Conservation (phyloP, 2,888 invertebrate species). For the Villa cingulata region DNA sequence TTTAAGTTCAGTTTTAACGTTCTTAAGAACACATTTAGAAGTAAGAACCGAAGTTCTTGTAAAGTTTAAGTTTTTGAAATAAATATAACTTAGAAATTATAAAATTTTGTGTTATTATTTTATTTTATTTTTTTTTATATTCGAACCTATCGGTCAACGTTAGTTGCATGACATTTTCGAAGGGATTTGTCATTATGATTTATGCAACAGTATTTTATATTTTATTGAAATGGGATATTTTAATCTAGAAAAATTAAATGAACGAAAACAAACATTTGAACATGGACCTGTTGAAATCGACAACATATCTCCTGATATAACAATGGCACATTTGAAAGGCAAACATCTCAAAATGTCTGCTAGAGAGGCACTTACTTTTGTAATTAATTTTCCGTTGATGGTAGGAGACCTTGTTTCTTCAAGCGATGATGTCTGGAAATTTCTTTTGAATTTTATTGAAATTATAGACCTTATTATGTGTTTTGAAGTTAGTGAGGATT, state of each 20-base stretch:
- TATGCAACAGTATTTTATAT: constrained; percentile 5
- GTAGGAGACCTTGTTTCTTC: constrained; percentile 10
- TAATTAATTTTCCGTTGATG: constrained; percentile 9
- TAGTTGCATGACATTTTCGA: too few relatives aligned
- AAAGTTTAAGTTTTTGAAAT: too few relatives aligned
- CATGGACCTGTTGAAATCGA: neutral
- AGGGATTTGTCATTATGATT: too few relatives aligned
- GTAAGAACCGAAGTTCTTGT: too few relatives aligned
- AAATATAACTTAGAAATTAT: too few relatives aligned
- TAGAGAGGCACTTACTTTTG: constrained; percentile 7
- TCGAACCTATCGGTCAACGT: too few relatives aligned
- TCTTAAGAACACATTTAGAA: too few relatives aligned
- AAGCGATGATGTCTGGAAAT: constrained; percentile 9
- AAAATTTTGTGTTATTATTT: too few relatives aligned
- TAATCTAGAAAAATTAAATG: constrained; percentile 5
- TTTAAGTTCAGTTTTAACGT: too few relatives aligned
- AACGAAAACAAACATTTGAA: constrained; percentile 6
- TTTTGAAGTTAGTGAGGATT: neutral
- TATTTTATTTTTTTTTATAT: too few relatives aligned
- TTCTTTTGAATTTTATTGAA: constrained; percentile 4
- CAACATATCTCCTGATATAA: too few relatives aligned
- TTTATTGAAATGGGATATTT: constrained; percentile 5
- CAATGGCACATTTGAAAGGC: too few relatives aligned
- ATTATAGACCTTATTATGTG: constrained; percentile 5
- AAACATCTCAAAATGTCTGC: constrained; percentile 9